Conservation (phyloP, 2,888 invertebrate species). For the Coelinius sp. region DNA sequence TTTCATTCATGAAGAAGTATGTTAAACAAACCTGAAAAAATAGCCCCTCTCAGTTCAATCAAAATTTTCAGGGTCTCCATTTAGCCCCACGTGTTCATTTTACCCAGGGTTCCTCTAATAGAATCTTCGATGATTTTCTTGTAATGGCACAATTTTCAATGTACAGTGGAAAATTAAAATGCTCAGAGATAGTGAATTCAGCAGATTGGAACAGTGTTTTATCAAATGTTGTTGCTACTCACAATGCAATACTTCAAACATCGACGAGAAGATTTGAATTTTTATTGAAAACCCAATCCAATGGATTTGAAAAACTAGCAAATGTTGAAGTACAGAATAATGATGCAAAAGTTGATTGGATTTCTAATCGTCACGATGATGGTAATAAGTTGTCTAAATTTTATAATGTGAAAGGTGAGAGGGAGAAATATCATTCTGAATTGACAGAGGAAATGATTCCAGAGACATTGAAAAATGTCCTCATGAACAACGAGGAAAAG, state of each 20-base stretch:
- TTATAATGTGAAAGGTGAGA: constrained; percentile 31
- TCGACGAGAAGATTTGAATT: constrained; percentile 51
- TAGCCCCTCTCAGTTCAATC: too few species aligned
- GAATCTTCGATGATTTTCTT: too few species aligned
- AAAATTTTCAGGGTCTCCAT: too few species aligned
- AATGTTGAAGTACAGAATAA: constrained; percentile 51
- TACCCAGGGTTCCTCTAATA: too few species aligned
- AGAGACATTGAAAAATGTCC: constrained; percentile 8
- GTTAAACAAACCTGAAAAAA: too few species aligned
- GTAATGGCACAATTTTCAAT: background rate
- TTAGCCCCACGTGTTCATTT: too few species aligned
- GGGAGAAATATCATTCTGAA: constrained; percentile 20
- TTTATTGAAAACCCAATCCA: constrained; percentile 52
- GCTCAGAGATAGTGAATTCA: constrained; percentile 57
- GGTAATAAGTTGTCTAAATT: background rate
- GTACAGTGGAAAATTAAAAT: constrained; percentile 56
- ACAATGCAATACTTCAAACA: constrained; percentile 49
- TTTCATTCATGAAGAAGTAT: too few species aligned
- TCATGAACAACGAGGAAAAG: constrained; percentile 50
- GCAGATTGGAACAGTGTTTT: constrained; percentile 64
- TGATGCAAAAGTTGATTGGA: constrained; percentile 57
- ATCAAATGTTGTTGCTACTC: constrained; percentile 51
- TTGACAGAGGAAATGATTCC: constrained; percentile 5
- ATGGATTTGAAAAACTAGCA: constrained; percentile 53
- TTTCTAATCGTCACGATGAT: constrained; percentile 25